phyloP scores from a whole-genome alignment of 2,888 invertebrate species.

The Octonoba sinensis region DNA sequence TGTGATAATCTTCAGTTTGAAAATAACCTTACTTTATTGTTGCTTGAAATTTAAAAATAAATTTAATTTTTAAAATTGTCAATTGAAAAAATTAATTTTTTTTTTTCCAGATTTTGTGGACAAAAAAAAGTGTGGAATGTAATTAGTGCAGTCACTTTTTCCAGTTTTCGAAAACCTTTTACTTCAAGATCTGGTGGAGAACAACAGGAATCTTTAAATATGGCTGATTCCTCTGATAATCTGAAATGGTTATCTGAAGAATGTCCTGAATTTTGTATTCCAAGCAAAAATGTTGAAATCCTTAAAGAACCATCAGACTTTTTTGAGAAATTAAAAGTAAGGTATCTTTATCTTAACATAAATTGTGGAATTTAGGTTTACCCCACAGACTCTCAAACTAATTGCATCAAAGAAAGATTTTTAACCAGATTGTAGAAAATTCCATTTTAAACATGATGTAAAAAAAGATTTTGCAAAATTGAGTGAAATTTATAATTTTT shows the following conservation, averaged over 20 bases:
- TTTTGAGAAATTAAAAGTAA: constrained; percentile 77
- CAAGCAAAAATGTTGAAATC: constrained; percentile 75
- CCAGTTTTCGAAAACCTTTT: constrained; percentile 35
- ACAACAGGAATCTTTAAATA: constrained; percentile 1
- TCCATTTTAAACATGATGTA: too few species aligned
- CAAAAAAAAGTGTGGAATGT: constrained; percentile 17
- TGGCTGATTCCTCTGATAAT: constrained; percentile 21
- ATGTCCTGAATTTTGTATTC: constrained; percentile 52
- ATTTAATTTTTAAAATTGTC: not conserved
- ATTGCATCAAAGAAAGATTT: too few species aligned
- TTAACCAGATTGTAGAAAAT: too few species aligned
- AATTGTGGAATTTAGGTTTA: too few species aligned
- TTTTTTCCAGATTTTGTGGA: constrained; percentile 18
- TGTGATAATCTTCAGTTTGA: too few species aligned
- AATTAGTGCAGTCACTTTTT: constrained; percentile 20
- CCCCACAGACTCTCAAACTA: too few species aligned
- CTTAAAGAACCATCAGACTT: constrained; percentile 83
- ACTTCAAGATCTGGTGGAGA: constrained; percentile 19
- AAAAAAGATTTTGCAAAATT: too few species aligned
- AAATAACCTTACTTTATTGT: too few species aligned
- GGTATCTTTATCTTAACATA: not conserved
- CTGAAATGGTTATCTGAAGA: constrained; percentile 57
- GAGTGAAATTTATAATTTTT: too few species aligned
- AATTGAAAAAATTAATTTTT: not conserved
- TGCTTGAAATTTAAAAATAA: too few species aligned